Base-by-base conservation (phyloP, 2,113 vertebrate genomes). In the Hyperoodon ampullatus region DNA sequence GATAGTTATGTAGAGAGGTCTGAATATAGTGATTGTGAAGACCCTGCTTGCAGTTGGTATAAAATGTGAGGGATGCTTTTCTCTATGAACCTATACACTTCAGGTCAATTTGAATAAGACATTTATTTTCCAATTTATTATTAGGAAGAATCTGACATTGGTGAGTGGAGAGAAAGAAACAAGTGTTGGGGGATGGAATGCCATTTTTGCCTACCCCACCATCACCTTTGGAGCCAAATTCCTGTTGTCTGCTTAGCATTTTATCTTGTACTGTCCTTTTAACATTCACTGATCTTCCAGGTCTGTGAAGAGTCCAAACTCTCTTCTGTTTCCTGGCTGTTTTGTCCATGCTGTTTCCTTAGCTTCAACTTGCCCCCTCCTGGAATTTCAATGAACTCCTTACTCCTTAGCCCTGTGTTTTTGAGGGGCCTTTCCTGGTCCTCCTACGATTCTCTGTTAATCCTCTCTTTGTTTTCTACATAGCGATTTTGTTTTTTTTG, bases 161-260 rank as follows among this genome's bases (percentile, higher is more conserved):
- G 6, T 83, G 65, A 66, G 18, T 68, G 26, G 15, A 80, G 28
- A 39, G 23, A 85, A 65, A 86, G 55, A 60, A 42, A 39, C 5
- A 35, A 24, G 15, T 47, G 4, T 8, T 63, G 35, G n/a, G 12
- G 28, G 39, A 53, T 47, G 13, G 3, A 23, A 8, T 6, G 6
- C 28, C 9, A 0, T 71, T 16, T 23, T 23, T 50, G 16, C 8
- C 7, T 65, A 5, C 1, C 3, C 16, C 8, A 28, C 33, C 3
- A 14, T 14, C 13, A 6, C 26, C 35, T 26, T 72, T 70, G 66
- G 19, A 63, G 6, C 6, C 18, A 63, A 26, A 83, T 92, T 93
- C 10, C 35, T 71, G 16, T 18, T 68, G 26, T 93, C 2, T 60
- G 16, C 23, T 68, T 33, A 77, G 6, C 5, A 21, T 4, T 91